phyloP scores from a whole-genome alignment of 2,797 vertebrate species.

The Rallus crepitans region DNA sequence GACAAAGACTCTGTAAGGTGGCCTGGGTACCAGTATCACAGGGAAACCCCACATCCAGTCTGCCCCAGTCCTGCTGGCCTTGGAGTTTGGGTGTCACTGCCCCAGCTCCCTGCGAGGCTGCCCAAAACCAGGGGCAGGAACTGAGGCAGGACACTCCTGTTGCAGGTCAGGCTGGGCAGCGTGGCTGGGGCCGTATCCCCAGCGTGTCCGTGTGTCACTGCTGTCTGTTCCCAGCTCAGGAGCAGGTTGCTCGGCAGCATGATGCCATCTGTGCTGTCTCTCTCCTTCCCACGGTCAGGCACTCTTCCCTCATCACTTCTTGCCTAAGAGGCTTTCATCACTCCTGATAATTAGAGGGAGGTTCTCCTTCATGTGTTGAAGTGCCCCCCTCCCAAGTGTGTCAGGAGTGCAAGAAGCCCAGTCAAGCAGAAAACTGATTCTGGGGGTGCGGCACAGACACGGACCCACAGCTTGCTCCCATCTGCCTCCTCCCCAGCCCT shows the following conservation, averaged over 20 bases:
- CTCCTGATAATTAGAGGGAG: slow-evolving; percentile 60
- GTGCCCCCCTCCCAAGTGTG: not conserved
- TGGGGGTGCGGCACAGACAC: not conserved
- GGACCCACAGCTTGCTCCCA: not conserved
- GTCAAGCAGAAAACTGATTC: not conserved
- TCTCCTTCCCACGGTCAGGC: slow-evolving; percentile 72
- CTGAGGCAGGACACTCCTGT: not conserved
- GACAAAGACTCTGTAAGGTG: not conserved
- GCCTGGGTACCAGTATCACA: rapidly evolving
- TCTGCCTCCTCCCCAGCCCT: not conserved
- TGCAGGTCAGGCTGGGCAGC: not conserved
- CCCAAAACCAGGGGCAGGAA: not conserved
- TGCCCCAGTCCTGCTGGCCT: rapidly evolving
- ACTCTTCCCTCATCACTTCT: slow-evolving; percentile 65
- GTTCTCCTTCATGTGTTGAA: slow-evolving; percentile 35
- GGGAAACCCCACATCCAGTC: not conserved
- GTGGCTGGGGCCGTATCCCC: not conserved
- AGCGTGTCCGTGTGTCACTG: not conserved
- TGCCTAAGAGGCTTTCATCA: slow-evolving; percentile 69
- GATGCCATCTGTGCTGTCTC: slow-evolving; percentile 73
- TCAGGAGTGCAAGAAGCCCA: not conserved
- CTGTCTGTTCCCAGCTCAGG: slow-evolving; percentile 11
- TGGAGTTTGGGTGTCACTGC: too few relatives aligned
- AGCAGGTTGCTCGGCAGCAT: slow-evolving; percentile 63
- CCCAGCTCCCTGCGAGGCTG: not conserved